These are phyloP conservation scores for Trichonephila inaurata DNA, from an alignment of 1,140 invertebrate genomes.

Conservation along the genomic window DNA sequence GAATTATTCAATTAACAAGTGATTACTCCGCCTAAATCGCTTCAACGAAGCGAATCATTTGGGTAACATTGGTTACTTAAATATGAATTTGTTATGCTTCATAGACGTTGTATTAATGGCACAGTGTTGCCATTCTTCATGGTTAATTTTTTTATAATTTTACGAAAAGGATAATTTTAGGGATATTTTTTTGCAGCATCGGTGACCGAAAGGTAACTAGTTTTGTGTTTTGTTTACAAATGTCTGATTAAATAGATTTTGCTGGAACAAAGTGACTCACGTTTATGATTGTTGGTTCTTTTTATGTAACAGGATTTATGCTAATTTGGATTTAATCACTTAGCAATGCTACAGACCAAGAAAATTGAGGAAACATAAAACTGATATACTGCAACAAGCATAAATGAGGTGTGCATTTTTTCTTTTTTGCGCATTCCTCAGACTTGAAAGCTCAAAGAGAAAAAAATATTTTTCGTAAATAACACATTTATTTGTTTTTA, in stretches of 20 bases:
- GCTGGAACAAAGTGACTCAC: too few relatives aligned
- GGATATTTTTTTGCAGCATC: background rate
- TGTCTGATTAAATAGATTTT: too few relatives aligned
- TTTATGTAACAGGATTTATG: background rate
- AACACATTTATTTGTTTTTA: too few relatives aligned
- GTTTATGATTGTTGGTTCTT: too few relatives aligned
- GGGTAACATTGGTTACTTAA: background rate
- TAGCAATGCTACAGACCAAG: background rate
- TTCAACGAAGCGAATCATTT: constrained; percentile 6
- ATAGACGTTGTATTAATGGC: background rate
- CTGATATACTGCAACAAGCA: background rate
- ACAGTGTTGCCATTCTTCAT: background rate
- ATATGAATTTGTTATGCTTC: background rate
- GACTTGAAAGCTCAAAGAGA: too few relatives aligned
- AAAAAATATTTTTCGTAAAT: too few relatives aligned
- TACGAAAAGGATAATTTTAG: background rate
- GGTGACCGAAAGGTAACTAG: background rate
- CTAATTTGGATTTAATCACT: background rate
- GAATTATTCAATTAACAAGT: background rate
- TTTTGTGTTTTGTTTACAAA: too few relatives aligned
- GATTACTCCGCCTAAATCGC: background rate
- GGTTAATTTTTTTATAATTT: background rate
- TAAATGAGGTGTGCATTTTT: background rate
- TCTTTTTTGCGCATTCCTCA: too few relatives aligned
- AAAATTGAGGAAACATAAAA: background rate